A percentile compares a stretch with the other conserved stretches of the same genome.
These are phyloP conservation scores for Ptychadena robeensis DNA, from an alignment of 2,797 vertebrate genomes.

Conservation along the genomic window DNA sequence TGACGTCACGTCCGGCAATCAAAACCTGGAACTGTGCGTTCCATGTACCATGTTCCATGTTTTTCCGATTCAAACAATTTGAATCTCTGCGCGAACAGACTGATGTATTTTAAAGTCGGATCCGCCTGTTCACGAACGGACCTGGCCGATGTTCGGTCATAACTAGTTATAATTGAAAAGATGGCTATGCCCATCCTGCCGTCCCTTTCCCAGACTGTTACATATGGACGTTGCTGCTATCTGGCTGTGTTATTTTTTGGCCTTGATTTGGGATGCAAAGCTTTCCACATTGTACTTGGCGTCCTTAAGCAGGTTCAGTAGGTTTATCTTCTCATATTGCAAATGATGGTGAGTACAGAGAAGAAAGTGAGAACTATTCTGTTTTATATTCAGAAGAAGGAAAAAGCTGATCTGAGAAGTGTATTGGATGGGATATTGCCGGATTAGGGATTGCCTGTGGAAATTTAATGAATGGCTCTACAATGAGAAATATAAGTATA, in stretches of 20 bases:
- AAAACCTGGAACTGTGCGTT: no score
- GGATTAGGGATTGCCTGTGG: background rate
- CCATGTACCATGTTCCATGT: no score
- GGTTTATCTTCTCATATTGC: background rate
- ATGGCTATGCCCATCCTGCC: no score
- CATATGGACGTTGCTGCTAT: background rate
- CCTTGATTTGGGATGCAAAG: background rate
- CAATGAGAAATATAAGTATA: background rate
- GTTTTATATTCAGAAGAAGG: background rate
- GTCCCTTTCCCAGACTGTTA: background rate
- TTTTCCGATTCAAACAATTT: no score
- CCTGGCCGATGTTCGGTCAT: no score
- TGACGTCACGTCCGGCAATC: no score
- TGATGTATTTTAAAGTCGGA: no score
- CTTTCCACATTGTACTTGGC: background rate
- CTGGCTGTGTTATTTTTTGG: background rate
- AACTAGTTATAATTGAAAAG: no score
- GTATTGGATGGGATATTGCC: background rate
- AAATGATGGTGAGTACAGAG: background rate
- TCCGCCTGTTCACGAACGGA: no score
- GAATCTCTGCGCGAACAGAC: no score
- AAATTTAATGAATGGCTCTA: background rate
- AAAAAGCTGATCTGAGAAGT: background rate
- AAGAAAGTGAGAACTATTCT: background rate
- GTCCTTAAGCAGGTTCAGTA: background rate